A percentile compares a stretch with the other conserved stretches of the same genome.
These are phyloP conservation scores for Exaiptasia diaphana DNA, from an alignment of 64 coral and sea anemone genomes.

Conservation along the genomic window DNA sequence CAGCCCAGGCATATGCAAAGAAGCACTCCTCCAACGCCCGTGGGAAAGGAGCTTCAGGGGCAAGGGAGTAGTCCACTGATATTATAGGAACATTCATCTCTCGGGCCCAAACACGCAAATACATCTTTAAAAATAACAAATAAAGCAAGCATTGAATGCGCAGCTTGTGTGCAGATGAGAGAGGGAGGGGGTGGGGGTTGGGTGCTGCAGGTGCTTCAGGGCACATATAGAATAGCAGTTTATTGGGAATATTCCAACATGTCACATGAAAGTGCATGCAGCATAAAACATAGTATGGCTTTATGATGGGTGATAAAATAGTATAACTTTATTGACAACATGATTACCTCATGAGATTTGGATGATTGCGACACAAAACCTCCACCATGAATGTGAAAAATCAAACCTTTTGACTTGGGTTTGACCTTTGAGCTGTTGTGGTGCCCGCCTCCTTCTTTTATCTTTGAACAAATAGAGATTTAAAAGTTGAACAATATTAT, in stretches of 20 bases:
- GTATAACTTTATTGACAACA: no score
- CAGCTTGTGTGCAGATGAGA: not conserved
- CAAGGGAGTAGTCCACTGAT: slow-evolving; percentile 83
- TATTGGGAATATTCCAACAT: no score
- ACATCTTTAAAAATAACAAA: slow-evolving; percentile 49
- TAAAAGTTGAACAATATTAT: no score
- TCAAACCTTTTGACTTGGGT: slow-evolving; percentile 72
- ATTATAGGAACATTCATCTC: slow-evolving; percentile 75
- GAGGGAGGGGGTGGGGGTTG: no score
- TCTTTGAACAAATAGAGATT: slow-evolving; percentile 8
- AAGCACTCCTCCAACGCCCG: slow-evolving; percentile 87
- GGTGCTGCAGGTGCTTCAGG: no score
- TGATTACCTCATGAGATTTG: slow-evolving; percentile 87
- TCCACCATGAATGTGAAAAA: slow-evolving; percentile 92
- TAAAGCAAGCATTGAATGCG: not conserved
- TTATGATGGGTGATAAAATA: no score
- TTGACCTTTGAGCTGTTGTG: slow-evolving; percentile 13
- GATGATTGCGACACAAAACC: slow-evolving; percentile 96
- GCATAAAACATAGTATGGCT: no score
- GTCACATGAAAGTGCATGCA: no score
- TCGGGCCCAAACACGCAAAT: slow-evolving; percentile 76
- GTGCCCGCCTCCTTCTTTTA: slow-evolving; percentile 38
- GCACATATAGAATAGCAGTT: no score
- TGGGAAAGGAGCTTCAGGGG: slow-evolving; percentile 83
- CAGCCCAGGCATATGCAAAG: slow-evolving; percentile 89